A percentile compares a stretch with the other conserved stretches of the same genome.
Evolutionary conservation across 2,888 invertebrate genomes (phyloP).

Genomic region (Microctonus hyperodae): DNA sequence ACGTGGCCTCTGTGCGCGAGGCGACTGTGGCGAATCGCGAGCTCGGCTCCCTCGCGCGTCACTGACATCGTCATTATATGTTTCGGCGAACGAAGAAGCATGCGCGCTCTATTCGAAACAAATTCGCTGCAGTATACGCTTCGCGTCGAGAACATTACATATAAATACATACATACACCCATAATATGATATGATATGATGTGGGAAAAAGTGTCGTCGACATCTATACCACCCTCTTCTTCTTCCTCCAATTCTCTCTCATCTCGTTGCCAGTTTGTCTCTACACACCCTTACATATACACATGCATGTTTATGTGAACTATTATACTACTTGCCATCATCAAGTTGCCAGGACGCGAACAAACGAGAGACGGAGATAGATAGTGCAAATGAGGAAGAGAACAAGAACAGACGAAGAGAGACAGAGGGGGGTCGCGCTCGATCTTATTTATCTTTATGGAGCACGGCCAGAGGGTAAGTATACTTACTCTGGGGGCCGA

Average conservation of each 20-base stretch:
- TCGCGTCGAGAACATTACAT: too few species aligned
- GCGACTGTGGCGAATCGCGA: conserved; percentile 56
- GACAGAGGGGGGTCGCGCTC: conserved; percentile 36
- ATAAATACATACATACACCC: too few species aligned
- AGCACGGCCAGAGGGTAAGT: conserved; percentile 63
- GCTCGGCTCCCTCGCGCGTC: conserved; percentile 45
- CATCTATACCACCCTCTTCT: neutral
- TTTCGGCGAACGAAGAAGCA: conserved; percentile 61
- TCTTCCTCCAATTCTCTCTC: neutral
- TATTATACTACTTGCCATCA: conserved; percentile 23
- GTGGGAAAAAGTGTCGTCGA: conserved; percentile 31
- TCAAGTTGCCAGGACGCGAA: conserved; percentile 23
- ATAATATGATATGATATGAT: conserved; percentile 15
- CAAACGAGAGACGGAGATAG: neutral
- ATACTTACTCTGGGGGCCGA: conserved; percentile 53
- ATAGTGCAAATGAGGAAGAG: neutral
- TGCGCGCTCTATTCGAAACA: conserved; percentile 47
- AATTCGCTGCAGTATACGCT: conserved; percentile 30
- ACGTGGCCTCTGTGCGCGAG: conserved; percentile 52
- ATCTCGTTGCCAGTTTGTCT: conserved; percentile 16
- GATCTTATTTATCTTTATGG: conserved; percentile 63
- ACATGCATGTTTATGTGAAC: neutral
- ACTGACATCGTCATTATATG: conserved; percentile 60
- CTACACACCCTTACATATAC: conserved; percentile 8
- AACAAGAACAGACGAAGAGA: conserved; percentile 1